Conservation (phyloP, 2,113 vertebrate genomes). For the Apaloderma vittatum region DNA sequence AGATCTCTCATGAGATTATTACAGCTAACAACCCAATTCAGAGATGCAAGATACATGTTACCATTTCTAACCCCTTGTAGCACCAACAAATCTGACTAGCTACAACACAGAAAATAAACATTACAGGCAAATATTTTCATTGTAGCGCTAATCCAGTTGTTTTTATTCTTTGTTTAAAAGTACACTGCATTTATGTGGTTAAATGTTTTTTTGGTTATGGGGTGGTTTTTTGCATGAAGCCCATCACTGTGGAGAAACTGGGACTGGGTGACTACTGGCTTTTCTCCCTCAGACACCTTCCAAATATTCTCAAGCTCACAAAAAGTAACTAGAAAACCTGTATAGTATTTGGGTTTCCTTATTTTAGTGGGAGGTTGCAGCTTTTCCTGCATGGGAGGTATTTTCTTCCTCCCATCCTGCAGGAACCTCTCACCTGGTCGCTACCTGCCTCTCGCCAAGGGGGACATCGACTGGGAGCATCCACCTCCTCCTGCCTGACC, state of each 20-base stretch:
- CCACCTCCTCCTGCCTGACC: background rate
- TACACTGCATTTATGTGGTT: background rate
- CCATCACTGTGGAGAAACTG: background rate
- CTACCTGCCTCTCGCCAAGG: background rate
- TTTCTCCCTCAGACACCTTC: background rate
- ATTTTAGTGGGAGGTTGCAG: background rate
- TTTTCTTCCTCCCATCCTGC: background rate
- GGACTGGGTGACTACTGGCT: background rate
- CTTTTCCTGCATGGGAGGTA: background rate
- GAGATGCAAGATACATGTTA: background rate
- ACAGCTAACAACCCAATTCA: background rate
- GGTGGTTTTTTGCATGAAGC: background rate
- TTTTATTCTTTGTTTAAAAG: constrained; percentile 4
- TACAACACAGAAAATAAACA: background rate
- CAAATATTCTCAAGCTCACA: background rate
- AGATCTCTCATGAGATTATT: constrained; percentile 13
- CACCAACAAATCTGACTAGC: background rate
- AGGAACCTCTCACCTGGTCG: background rate
- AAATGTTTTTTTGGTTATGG: background rate
- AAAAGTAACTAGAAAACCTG: background rate
- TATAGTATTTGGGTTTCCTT: background rate
- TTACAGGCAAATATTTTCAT: background rate
- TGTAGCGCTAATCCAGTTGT: background rate
- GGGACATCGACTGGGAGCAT: background rate
- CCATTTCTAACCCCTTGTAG: background rate